Conservation (phyloP, 2,797 vertebrate genomes). For the Myotis myotis region DNA sequence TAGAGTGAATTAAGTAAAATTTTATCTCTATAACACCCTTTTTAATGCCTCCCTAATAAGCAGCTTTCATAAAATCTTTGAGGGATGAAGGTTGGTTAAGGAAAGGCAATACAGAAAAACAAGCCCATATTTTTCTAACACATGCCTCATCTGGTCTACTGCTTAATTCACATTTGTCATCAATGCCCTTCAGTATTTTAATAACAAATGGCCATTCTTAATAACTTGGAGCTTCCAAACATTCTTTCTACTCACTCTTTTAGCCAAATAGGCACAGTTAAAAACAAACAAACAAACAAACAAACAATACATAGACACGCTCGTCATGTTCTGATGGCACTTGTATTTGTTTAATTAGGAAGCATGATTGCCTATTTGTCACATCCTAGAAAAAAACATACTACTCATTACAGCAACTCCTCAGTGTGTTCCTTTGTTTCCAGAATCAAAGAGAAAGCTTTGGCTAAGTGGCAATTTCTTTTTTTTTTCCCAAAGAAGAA, state of each 20-base stretch:
- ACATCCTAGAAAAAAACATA: background rate
- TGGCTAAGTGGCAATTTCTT: background rate
- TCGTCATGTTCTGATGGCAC: background rate
- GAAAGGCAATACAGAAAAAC: background rate
- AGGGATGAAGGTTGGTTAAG: background rate
- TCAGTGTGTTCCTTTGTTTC: background rate
- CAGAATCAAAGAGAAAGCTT: background rate
- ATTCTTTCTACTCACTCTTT: background rate
- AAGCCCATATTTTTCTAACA: background rate
- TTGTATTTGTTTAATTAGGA: constrained; percentile 23
- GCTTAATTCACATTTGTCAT: constrained; percentile 6
- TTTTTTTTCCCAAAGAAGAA: background rate
- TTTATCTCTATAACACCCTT: background rate
- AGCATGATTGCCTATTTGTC: background rate
- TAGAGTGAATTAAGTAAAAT: background rate
- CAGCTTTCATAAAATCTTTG: background rate
- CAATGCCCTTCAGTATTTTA: background rate
- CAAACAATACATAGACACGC: accelerated
- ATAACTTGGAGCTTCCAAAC: background rate
- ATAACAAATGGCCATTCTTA: background rate
- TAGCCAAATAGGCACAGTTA: background rate
- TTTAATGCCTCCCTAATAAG: background rate
- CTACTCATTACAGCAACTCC: background rate
- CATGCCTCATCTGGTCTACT: background rate
- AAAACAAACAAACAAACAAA: background rate